These are phyloP conservation scores for Eremobia ochroleuca DNA, from an alignment of 2,888 invertebrate species.

Conservation along the genomic window DNA sequence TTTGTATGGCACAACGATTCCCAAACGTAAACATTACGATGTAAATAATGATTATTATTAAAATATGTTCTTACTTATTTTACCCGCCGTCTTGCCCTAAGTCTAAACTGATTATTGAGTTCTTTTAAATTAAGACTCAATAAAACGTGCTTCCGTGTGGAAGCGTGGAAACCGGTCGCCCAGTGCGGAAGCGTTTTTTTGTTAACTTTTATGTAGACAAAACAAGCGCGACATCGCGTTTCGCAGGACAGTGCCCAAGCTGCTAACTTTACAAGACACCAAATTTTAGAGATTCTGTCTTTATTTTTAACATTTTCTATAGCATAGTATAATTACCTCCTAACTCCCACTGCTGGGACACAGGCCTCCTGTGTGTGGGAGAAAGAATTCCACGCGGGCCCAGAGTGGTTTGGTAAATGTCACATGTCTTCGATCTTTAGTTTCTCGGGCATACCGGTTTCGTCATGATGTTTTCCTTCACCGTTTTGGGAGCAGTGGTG, in stretches of 20 bases:
- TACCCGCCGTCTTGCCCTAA: background rate
- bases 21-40: constrained; percentile 54
- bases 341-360: background rate
- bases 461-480: background rate
- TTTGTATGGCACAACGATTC: constrained; percentile 69
- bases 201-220: background rate
- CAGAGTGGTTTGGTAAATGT: background rate
- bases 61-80: background rate
- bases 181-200: background rate
- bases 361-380: background rate
- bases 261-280: background rate
- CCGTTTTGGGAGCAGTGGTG: background rate
- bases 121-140: background rate
- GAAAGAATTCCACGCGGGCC: background rate
- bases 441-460: background rate
- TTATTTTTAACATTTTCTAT: background rate
- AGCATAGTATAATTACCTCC: background rate
- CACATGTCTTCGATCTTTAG: background rate
- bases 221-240: too few relatives aligned
- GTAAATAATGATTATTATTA: background rate
- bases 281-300: background rate
- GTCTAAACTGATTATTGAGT: background rate
- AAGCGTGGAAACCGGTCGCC: background rate
- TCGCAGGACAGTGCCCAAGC: background rate
- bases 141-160: too few relatives aligned